Percentiles rank a stretch among this genome's conserved stretches.
Evolutionary conservation across 2,888 invertebrate species (phyloP).

Genomic region (Tortrix viridana): DNA sequence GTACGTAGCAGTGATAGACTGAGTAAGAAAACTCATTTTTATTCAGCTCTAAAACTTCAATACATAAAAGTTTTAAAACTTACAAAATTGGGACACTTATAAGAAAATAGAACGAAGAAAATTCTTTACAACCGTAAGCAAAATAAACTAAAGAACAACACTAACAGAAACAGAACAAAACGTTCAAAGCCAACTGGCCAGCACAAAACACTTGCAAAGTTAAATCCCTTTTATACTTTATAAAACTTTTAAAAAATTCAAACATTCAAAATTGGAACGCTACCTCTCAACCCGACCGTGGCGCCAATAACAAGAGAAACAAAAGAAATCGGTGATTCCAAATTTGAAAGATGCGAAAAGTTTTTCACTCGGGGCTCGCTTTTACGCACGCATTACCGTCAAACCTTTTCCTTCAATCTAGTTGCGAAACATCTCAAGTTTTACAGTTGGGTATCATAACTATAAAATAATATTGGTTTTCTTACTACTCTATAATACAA

Average conservation of each 20-base stretch:
- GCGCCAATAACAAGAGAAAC: constrained; percentile 34
- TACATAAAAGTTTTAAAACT: not conserved
- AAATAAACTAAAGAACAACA: constrained; percentile 15
- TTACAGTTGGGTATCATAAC: constrained; percentile 26
- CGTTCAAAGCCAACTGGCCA: constrained; percentile 10
- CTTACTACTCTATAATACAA: constrained; percentile 15
- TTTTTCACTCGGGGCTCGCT: constrained; percentile 55
- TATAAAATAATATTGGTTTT: constrained; percentile 30
- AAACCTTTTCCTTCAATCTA: constrained; percentile 60
- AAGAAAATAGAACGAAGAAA: not conserved
- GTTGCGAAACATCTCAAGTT: constrained; percentile 33
- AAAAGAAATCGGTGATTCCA: constrained; percentile 32
- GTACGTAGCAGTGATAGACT: not conserved
- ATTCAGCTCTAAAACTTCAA: not conserved
- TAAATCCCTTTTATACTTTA: constrained; percentile 11
- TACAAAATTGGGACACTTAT: not conserved
- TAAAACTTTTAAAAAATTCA: constrained; percentile 9
- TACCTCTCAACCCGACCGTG: constrained; percentile 21
- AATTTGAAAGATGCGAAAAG: constrained; percentile 67
- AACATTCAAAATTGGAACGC: constrained; percentile 18
- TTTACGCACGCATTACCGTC: constrained; percentile 67
- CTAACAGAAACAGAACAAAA: constrained; percentile 14
- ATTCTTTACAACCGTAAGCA: not conserved
- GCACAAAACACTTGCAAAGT: constrained; percentile 4
- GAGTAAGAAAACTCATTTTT: not conserved